A percentile compares a stretch with the other conserved stretches of the same genome.
These are phyloP conservation scores for Cyprinodon diabolis DNA, from an alignment of 2,797 vertebrate species.

Conservation along the genomic window DNA sequence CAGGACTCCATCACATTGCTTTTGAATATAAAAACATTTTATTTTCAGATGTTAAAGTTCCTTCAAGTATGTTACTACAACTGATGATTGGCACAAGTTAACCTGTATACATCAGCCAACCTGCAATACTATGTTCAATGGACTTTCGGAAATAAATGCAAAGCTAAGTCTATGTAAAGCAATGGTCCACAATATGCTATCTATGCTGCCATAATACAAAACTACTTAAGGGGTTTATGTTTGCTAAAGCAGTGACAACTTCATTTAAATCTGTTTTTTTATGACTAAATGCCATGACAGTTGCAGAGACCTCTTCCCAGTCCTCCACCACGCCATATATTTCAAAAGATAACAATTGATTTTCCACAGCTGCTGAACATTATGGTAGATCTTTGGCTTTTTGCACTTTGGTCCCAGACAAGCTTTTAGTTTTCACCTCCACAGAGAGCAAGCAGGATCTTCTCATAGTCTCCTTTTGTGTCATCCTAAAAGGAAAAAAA, in stretches of 20 bases:
- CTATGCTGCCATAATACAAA: slow-evolving; percentile 1
- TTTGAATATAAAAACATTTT: slow-evolving; percentile 60
- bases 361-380: slow-evolving; percentile 36
- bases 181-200: slow-evolving; percentile 15
- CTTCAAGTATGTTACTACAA: slow-evolving; percentile 36
- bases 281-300: slow-evolving; percentile 24
- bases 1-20: slow-evolving; percentile 2
- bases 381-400: slow-evolving; percentile 19
- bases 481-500: slow-evolving; percentile 84
- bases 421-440: slow-evolving; percentile 80
- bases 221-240: slow-evolving; percentile 16
- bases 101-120: slow-evolving; percentile 31
- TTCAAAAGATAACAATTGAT: slow-evolving; percentile 24
- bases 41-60: slow-evolving; percentile 53
- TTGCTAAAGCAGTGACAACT: slow-evolving; percentile 27
- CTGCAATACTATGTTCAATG: slow-evolving; percentile 18
- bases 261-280: slow-evolving; percentile 22
- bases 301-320: slow-evolving; percentile 17
- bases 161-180: slow-evolving; percentile 16
- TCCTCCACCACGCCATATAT: slow-evolving; percentile 31
- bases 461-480: slow-evolving; percentile 94
- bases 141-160: slow-evolving; percentile 14
- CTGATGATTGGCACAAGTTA: slow-evolving; percentile 21
- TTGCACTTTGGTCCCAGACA: slow-evolving; percentile 18
- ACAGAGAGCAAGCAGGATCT: slow-evolving; percentile 89